Evolutionary conservation across 2,113 vertebrate genomes (phyloP).

Genomic region (Platysternon megacephalum): DNA sequence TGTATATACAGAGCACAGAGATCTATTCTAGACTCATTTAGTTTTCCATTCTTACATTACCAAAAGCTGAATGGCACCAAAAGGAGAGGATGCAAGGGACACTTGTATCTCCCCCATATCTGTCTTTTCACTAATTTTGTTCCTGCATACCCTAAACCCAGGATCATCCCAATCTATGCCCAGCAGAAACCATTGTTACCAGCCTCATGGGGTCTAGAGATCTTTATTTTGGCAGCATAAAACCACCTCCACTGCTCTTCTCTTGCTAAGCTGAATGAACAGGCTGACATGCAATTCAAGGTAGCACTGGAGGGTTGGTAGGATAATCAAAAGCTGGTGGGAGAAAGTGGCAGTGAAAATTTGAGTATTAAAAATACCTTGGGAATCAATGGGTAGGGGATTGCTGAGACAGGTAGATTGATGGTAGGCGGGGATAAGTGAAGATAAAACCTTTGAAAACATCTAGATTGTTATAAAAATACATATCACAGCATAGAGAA

Average conservation of each 20-base stretch:
- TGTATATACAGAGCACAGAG: not conserved
- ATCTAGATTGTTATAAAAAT: not conserved
- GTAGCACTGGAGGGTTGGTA: not conserved
- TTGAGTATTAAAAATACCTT: not conserved
- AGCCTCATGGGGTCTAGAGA: accelerated
- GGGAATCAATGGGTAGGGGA: not conserved
- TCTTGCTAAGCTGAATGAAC: not conserved
- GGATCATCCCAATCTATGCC: not conserved
- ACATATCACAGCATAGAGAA: not conserved
- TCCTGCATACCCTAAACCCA: not conserved
- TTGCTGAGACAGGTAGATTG: not conserved
- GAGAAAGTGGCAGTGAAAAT: not conserved
- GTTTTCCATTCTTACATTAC: not conserved
- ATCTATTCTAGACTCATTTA: not conserved
- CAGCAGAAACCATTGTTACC: not conserved
- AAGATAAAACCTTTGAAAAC: not conserved
- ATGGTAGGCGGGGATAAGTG: not conserved
- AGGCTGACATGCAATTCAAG: not conserved
- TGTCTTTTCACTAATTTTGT: not conserved
- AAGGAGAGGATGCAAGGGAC: not conserved
- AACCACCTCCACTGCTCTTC: not conserved
- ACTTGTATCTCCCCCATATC: not conserved
- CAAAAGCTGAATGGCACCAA: not conserved
- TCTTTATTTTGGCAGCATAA: not conserved
- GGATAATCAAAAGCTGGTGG: not conserved